Evolutionary conservation across 2,113 vertebrate species (phyloP).

Genomic region (Hypocryptadius cinnamomeus): DNA sequence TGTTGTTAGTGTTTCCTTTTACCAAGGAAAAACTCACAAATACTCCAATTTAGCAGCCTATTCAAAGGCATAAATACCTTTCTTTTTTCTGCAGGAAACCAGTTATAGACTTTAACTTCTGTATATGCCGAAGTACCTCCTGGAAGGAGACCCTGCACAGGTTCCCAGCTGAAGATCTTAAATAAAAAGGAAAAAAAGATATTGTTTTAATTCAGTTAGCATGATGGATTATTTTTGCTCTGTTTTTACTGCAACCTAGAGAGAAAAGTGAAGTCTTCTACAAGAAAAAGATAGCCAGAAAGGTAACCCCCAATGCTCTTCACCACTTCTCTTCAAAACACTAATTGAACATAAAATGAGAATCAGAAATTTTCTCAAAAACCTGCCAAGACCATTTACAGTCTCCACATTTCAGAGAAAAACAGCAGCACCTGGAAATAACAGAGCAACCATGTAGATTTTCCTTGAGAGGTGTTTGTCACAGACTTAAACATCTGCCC

Average conservation of each 20-base stretch:
- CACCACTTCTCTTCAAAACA: background rate
- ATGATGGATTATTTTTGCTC: background rate
- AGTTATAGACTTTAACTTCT: background rate
- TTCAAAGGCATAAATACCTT: background rate
- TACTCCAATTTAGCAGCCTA: background rate
- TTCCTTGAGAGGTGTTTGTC: background rate
- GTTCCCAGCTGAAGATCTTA: background rate
- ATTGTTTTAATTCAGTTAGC: background rate
- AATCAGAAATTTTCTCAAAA: background rate
- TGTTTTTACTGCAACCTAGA: background rate
- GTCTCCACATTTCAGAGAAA: background rate
- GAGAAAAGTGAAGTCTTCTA: background rate
- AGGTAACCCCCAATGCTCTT: background rate
- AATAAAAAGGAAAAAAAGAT: background rate
- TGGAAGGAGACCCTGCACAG: background rate
- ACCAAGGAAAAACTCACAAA: background rate
- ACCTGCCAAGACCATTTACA: background rate
- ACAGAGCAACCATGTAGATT: background rate
- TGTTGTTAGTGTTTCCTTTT: background rate
- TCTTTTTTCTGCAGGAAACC: background rate
- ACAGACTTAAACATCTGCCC: accelerated
- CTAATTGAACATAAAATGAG: background rate
- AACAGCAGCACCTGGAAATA: background rate
- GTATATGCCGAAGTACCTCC: background rate
- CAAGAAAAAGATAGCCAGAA: background rate